Evolutionary conservation across 2,888 invertebrate species (phyloP).

Genomic region (Pyrocoelia pectoralis): DNA sequence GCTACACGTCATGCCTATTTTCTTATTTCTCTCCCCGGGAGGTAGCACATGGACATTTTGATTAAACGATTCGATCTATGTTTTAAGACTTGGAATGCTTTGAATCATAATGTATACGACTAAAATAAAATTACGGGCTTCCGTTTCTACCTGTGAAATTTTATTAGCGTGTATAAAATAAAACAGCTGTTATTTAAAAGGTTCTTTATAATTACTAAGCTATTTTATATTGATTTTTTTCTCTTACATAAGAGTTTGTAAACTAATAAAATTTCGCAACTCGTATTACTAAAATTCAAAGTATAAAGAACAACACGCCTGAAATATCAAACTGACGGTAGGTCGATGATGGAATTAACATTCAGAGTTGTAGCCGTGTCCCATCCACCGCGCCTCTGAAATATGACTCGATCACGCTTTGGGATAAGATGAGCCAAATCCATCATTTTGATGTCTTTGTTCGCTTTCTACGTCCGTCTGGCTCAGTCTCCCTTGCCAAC

Average conservation of each 20-base stretch:
- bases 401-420: conserved; percentile 63
- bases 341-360: conserved; percentile 60
- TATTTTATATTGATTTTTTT: background rate
- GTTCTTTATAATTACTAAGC: background rate
- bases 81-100: conserved; percentile 54
- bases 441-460: conserved; percentile 64
- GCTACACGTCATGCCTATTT: conserved; percentile 33
- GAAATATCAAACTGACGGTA: conserved; percentile 43
- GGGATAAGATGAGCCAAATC: conserved; percentile 63
- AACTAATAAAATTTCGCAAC: conserved; percentile 36
- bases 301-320: conserved; percentile 36
- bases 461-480: conserved; percentile 56
- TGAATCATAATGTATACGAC: conserved; percentile 55
- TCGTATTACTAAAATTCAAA: conserved; percentile 31
- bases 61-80: conserved; percentile 60
- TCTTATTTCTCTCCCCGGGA: conserved; percentile 53
- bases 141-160: conserved; percentile 42
- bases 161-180: background rate
- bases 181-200: background rate
- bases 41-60: conserved; percentile 58
- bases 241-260: conserved; percentile 2
- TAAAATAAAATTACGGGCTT: conserved; percentile 54
- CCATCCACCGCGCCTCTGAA: conserved; percentile 57
- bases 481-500: conserved; percentile 47
- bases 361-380: conserved; percentile 59